Base-by-base conservation (phyloP, 1,140 invertebrate genomes). In the Pseudomyrmex flavicornis region DNA sequence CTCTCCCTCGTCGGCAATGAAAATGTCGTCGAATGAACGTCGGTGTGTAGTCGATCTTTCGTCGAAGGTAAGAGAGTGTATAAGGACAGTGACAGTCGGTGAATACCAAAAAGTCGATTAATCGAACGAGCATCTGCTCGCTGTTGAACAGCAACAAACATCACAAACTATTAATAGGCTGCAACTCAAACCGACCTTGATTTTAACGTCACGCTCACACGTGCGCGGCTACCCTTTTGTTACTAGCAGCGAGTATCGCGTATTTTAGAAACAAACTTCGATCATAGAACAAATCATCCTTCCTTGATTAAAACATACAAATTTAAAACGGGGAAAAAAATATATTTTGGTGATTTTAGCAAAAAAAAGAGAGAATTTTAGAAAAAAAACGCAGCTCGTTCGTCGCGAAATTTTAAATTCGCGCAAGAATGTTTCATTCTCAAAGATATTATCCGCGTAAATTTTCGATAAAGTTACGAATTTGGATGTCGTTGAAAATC, bases 51-150 rank as follows among this genome's bases (percentile, higher is more conserved):
- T n/a, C 56, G 46, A 61, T 62, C 54, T 56, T 22, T 54, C 56
- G 44, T 54, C 35, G 5, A 50, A 75, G 22, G 52, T 35, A 13
- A 68, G 44, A 35, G 35, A 52, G 1, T 7, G 52, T 66, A 44
- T 62, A 74, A 61, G 58, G 46, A 63, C 58, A 46, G 65, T 69
- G 76, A 48, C 12, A 68, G 9, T 54, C 26, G 72, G 50, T 35
- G 35, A 75, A 58, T 65, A 82, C 48, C 35, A 26, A 54, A 73
- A 82, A 82, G 48, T 76, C 80, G 69, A 75, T 74, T 62, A 76
- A 82, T 48, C 72, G 72, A 82, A n/a, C n/a, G n/a, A 75, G 76
- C 69, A 80, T 80, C 76, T 72, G 76, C 66, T 72, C 44, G 44
- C 54, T 54, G 62, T 20, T 69, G 35, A 44, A 72, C n/a, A 80